Percentiles rank a stretch among this genome's conserved stretches.
These are phyloP conservation scores for Ariopsis seemanni DNA, from an alignment of 2,113 vertebrate genomes.

Conservation along the genomic window DNA sequence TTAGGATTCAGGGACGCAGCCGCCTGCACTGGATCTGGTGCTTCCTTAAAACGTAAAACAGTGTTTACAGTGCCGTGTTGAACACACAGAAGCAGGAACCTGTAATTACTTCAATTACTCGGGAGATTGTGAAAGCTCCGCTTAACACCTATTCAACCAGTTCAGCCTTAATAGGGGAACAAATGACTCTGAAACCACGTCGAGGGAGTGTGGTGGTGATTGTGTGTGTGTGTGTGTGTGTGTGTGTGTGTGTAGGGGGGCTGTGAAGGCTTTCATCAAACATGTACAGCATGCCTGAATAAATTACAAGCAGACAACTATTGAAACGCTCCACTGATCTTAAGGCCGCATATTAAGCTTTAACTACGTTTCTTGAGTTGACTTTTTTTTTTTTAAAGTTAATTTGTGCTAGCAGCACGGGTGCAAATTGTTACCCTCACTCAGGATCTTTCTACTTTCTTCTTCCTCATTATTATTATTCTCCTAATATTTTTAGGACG, in stretches of 20 bases:
- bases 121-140: constrained; percentile 39
- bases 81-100: constrained; percentile 47
- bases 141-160: constrained; percentile 51
- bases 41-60: constrained; percentile 28
- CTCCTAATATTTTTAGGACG: no score
- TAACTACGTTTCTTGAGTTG: neutral
- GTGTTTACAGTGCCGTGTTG: constrained; percentile 50
- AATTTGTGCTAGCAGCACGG: no score
- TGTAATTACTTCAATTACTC: constrained; percentile 58
- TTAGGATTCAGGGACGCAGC: constrained; percentile 17
- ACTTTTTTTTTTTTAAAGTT: neutral
- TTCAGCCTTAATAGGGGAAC: constrained; percentile 39
- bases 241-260: no score
- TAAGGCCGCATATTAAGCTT: neutral
- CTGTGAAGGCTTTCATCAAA: neutral
- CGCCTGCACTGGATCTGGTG: constrained; percentile 26
- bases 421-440: no score
- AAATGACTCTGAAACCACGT: constrained; percentile 46
- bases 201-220: neutral
- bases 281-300: neutral
- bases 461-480: no score
- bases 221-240: no score
- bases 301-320: constrained; percentile 17
- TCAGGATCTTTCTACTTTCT: no score
- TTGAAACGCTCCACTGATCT: neutral